phyloP scores from a whole-genome alignment of 2,888 invertebrate species.

The Amphipoea oculea region DNA sequence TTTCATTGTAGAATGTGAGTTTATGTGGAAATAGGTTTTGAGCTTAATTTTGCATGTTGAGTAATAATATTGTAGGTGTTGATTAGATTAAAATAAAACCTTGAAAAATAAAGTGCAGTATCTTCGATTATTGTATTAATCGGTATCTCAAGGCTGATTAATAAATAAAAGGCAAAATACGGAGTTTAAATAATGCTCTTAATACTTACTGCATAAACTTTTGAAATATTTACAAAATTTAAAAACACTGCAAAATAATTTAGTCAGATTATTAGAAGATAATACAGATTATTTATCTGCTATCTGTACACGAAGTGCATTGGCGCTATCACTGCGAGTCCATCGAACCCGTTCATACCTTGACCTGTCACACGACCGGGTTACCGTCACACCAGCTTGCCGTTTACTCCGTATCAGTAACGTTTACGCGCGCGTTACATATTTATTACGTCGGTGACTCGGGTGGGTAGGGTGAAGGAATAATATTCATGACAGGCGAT shows the following conservation, averaged over 20 bases:
- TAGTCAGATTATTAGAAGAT: neutral
- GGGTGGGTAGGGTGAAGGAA: slow-evolving; percentile 43
- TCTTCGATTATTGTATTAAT: neutral
- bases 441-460: slow-evolving; percentile 54
- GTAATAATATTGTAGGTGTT: too few relatives aligned
- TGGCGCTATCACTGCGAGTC: slow-evolving; percentile 75
- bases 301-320: slow-evolving; percentile 70
- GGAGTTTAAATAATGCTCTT: neutral
- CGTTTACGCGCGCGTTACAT: slow-evolving; percentile 62
- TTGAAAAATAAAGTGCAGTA: neutral
- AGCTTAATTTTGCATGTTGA: neutral
- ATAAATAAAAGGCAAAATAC: too few relatives aligned
- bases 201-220: neutral
- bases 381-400: slow-evolving; percentile 58
- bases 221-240: neutral
- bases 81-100: neutral
- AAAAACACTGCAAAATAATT: neutral
- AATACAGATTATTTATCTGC: slow-evolving; percentile 48
- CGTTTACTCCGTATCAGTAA: slow-evolving; percentile 44
- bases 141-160: neutral
- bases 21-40: neutral
- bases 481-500: slow-evolving; percentile 62
- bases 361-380: slow-evolving; percentile 76
- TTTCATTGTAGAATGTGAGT: neutral
- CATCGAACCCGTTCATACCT: slow-evolving; percentile 78